Percentiles rank a stretch among this genome's conserved stretches.
Evolutionary conservation across 2,797 vertebrate genomes (phyloP).

Genomic region (Enteromius argenteus): DNA sequence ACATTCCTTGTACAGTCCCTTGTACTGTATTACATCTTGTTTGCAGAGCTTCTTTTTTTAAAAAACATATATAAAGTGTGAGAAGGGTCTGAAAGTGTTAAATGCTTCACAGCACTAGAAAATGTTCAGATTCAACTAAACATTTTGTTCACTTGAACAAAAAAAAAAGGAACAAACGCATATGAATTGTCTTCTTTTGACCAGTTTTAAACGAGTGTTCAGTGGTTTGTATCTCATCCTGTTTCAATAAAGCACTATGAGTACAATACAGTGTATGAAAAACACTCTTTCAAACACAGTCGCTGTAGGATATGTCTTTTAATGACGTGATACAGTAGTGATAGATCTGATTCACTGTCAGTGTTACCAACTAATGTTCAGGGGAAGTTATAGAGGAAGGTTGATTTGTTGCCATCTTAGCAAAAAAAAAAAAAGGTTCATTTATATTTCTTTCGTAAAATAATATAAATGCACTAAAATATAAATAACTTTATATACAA

Average conservation of each 20-base stretch:
- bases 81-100: neutral
- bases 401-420: too few species aligned
- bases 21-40: neutral
- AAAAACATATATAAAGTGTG: neutral
- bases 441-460: too few species aligned
- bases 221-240: too few species aligned
- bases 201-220: neutral
- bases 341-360: too few species aligned
- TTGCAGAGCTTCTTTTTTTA: neutral
- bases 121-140: neutral
- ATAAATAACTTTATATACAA: too few species aligned
- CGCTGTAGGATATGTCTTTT: too few species aligned
- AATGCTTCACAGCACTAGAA: neutral
- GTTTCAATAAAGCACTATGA: constrained; percentile 5
- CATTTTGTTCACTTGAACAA: neutral
- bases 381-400: too few species aligned
- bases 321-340: too few species aligned
- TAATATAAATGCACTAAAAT: too few species aligned
- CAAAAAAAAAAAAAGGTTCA: too few species aligned
- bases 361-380: too few species aligned
- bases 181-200: neutral
- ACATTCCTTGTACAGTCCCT: neutral
- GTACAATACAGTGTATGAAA: neutral
- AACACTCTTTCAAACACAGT: too few species aligned
- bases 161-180: neutral